Evolutionary conservation across 2,888 invertebrate species (phyloP).

Genomic region (Diaperis boleti): DNA sequence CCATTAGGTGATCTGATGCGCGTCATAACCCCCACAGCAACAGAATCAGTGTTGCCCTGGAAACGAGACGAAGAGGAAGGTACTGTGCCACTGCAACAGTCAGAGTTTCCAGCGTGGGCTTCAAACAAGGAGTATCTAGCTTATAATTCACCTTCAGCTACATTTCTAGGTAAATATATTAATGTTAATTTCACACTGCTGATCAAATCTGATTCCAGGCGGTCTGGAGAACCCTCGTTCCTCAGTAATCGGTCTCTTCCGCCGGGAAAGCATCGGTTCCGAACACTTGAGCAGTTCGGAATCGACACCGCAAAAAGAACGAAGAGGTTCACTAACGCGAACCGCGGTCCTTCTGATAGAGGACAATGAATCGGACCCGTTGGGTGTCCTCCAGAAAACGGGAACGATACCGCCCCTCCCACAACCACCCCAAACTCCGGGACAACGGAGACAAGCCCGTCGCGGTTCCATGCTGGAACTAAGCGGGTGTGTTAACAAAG

Average conservation of each 20-base stretch:
- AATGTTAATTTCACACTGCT: too few relatives aligned
- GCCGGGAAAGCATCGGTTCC: constrained; percentile 84
- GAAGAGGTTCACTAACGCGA: constrained; percentile 59
- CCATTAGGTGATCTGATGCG: constrained; percentile 75
- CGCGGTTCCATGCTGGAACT: constrained; percentile 87
- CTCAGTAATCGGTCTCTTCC: constrained; percentile 90
- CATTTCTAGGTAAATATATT: constrained; percentile 83
- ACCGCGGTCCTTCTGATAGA: constrained; percentile 73
- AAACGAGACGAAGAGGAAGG: constrained; percentile 84
- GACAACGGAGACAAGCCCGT: constrained; percentile 75
- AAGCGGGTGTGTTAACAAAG: constrained; percentile 73
- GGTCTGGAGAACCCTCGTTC: constrained; percentile 90
- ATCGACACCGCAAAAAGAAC: constrained; percentile 65
- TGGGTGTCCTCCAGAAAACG: constrained; percentile 60
- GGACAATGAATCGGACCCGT: constrained; percentile 66
- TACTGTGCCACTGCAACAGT: constrained; percentile 73
- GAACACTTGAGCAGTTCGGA: constrained; percentile 69
- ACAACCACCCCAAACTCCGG: constrained; percentile 73
- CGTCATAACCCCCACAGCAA: constrained; percentile 88
- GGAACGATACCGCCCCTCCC: constrained; percentile 64
- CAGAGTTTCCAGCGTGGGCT: constrained; percentile 95
- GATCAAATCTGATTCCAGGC: too few relatives aligned
- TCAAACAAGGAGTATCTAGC: constrained; percentile 94
- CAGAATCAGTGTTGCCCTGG: constrained; percentile 93
- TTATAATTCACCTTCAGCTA: constrained; percentile 91